Conservation (phyloP, 2,797 vertebrate species). For the Megalops cyprinoides region DNA sequence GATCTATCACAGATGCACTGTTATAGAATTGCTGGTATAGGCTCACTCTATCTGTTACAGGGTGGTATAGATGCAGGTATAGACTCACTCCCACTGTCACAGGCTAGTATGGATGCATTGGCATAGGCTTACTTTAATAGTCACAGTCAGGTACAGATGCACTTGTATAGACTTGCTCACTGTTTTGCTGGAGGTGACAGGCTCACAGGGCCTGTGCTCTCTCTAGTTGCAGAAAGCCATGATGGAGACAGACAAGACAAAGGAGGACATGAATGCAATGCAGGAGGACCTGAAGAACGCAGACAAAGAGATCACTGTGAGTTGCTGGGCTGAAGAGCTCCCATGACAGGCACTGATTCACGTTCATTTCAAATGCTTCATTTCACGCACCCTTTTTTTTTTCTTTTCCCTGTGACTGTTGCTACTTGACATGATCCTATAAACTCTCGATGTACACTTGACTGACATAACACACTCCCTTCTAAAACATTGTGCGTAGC, state of each 20-base stretch:
- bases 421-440: too few relatives aligned
- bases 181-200: background rate
- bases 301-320: conserved; percentile 89
- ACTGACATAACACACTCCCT: background rate
- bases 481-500: too few relatives aligned
- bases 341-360: background rate
- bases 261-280: conserved; percentile 82
- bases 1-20: background rate
- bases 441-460: too few relatives aligned
- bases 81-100: background rate
- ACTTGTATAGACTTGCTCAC: background rate
- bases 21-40: background rate
- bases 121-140: background rate
- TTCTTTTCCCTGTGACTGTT: too few relatives aligned
- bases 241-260: conserved; percentile 73
- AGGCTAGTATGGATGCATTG: too few relatives aligned
- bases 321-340: conserved; percentile 18
- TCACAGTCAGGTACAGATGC: background rate
- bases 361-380: background rate
- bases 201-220: background rate
- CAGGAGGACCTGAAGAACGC: conserved; percentile 86
- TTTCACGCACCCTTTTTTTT: background rate
- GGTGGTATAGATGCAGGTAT: too few relatives aligned
- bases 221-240: conserved; percentile 80
- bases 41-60: background rate